Evolutionary conservation across 2,888 invertebrate species (phyloP), one percentile per base, ranked within the genome.

Genomic region (Mamestra brassicae): DNA sequence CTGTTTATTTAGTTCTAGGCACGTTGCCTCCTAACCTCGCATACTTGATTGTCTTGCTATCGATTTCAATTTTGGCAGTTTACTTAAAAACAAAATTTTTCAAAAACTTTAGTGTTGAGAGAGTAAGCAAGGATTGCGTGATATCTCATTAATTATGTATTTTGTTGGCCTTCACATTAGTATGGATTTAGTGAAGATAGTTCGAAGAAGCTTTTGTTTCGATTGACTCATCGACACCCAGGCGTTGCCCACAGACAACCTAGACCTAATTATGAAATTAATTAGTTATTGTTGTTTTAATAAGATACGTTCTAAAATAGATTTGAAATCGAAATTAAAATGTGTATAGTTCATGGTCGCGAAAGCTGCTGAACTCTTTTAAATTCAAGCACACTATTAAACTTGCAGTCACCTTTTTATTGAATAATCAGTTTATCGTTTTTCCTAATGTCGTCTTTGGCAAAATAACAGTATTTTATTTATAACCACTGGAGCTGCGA

Each of bases 191-290:
- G 67, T 71, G 73, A 76, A 71, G 76, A 82, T 57, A 69, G 62
- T 47, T 72, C 58, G 57, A 60, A 71, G 67, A 80, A 76, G 78
- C 83, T 78, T 83, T 85, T 83, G 80, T 83, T 66, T 76, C 54
- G 71, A 71, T 85, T 86, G 84, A 87, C 71, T 86, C 86, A 87
- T 84, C 78, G 17, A 67, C 84, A 68, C 84, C 78, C 68, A 80
- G 67, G 57, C 61, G 58, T 60, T 54, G 52, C 86, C 86, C 77
- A 84, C 80, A 54, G 11, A 8, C 74, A 76, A 76, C 86, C 84
- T 82, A 87, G 80, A 87, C 83, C 85, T 67, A 61, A 70, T 75
- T 76, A 72, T 67, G 52, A 72, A 77, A 83, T 66, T 73, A 80
- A 80, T 80, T 84, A 73, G 65, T 58, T 73, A 69, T 83, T 83